A percentile compares a stretch with the other conserved stretches of the same genome.
Conservation (phyloP, 2,113 vertebrate species). For the Bubo blakistoni region DNA sequence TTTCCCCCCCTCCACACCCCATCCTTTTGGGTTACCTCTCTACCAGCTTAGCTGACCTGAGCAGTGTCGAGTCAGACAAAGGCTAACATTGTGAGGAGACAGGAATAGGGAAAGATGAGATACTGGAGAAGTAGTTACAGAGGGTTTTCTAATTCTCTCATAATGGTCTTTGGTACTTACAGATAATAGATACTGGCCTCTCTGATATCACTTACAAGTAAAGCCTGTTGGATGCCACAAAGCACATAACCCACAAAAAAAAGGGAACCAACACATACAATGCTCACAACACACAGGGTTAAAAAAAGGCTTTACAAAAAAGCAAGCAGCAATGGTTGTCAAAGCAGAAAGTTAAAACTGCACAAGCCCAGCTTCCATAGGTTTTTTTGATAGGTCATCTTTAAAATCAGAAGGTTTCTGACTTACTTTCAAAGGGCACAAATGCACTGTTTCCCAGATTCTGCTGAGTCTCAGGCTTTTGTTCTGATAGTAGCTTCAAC, state of each 20-base stretch:
- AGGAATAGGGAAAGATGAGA: neutral
- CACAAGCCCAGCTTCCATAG: neutral
- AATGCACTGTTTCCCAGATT: neutral
- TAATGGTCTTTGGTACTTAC: neutral
- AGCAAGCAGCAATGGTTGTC: neutral
- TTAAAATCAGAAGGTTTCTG: neutral
- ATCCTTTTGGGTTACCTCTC: neutral
- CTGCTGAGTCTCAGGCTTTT: neutral
- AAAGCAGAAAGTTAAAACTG: neutral
- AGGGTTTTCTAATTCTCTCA: neutral
- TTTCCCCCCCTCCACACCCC: neutral
- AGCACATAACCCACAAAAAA: accelerated
- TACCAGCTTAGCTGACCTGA: neutral
- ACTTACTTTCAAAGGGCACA: neutral
- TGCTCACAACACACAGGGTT: neutral
- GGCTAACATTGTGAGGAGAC: neutral
- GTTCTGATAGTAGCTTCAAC: neutral
- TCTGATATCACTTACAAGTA: neutral
- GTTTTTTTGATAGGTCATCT: neutral
- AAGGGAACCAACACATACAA: neutral
- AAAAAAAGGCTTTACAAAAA: neutral
- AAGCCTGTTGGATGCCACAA: neutral
- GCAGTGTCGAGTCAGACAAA: neutral
- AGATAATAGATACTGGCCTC: neutral
- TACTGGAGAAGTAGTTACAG: accelerated